Percentiles rank a stretch among this genome's conserved stretches.
These are phyloP conservation scores for Acanthoscelides obtectus DNA, from an alignment of 2,888 invertebrate species.

Conservation along the genomic window DNA sequence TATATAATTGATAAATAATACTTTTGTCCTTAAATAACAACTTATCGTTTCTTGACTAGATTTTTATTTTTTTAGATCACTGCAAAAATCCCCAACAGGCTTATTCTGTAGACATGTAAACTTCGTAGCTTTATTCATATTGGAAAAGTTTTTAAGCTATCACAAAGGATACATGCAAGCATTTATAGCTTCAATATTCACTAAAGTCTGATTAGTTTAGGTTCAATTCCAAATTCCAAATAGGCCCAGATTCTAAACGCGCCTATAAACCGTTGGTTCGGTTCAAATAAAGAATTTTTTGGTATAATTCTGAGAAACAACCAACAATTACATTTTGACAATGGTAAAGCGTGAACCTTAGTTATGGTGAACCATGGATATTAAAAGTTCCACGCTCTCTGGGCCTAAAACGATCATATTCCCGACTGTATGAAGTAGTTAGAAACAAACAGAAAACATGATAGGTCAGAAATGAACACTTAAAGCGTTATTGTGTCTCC, in stretches of 20 bases:
- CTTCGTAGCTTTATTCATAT: background rate
- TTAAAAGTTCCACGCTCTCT: too few species aligned
- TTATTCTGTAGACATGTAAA: background rate
- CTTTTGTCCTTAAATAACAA: slow-evolving; percentile 5
- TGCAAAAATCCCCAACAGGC: slow-evolving; percentile 40
- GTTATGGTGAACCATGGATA: too few species aligned
- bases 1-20: slow-evolving; percentile 3
- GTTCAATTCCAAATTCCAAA: background rate
- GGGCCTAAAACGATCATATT: too few species aligned
- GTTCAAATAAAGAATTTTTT: too few species aligned
- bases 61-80: slow-evolving; percentile 35
- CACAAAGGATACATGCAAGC: background rate
- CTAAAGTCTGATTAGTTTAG: background rate
- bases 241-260: too few species aligned
- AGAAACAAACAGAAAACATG: background rate
- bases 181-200: background rate
- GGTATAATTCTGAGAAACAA: too few species aligned
- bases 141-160: background rate
- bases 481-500: background rate
- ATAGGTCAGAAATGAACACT: background rate
- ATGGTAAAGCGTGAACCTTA: too few species aligned
- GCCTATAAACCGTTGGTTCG: too few species aligned
- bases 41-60: slow-evolving; percentile 22
- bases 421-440: background rate
- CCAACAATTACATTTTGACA: too few species aligned